A percentile compares a stretch with the other conserved stretches of the same genome.
Evolutionary conservation across 2,797 vertebrate genomes (phyloP).

Genomic region (Nyctibius grandis): DNA sequence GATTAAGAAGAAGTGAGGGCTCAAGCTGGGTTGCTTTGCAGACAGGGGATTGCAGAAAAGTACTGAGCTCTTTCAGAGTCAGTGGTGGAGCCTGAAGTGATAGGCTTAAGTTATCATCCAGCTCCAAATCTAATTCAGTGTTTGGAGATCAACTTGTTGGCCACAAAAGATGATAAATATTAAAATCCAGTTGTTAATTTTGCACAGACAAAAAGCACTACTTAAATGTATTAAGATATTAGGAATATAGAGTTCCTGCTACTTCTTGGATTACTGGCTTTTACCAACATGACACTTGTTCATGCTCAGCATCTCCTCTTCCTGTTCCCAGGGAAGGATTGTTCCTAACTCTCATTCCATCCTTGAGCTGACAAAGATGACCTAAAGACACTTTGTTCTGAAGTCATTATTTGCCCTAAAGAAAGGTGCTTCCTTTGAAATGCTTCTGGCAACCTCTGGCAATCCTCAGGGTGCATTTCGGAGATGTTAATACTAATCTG

Average conservation of each 20-base stretch:
- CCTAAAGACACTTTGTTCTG: neutral
- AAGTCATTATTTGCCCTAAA: neutral
- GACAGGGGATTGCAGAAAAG: neutral
- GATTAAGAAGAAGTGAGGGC: neutral
- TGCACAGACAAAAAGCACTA: neutral
- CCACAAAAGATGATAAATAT: neutral
- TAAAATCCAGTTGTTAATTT: neutral
- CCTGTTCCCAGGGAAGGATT: neutral
- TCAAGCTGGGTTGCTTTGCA: neutral
- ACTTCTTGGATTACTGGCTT: neutral
- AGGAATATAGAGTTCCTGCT: neutral
- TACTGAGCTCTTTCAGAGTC: neutral
- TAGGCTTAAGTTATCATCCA: neutral
- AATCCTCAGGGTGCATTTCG: neutral
- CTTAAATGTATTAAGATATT: neutral
- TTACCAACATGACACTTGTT: neutral
- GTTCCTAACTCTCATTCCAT: neutral
- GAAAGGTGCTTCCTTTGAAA: neutral
- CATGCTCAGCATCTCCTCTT: neutral
- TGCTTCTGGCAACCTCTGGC: neutral
- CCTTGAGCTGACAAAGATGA: neutral
- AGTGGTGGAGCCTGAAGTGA: neutral
- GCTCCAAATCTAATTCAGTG: neutral
- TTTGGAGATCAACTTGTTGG: neutral
- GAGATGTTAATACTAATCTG: neutral